phyloP scores from a whole-genome alignment of 1,140 invertebrate genomes.

The Atta cephalotes region DNA sequence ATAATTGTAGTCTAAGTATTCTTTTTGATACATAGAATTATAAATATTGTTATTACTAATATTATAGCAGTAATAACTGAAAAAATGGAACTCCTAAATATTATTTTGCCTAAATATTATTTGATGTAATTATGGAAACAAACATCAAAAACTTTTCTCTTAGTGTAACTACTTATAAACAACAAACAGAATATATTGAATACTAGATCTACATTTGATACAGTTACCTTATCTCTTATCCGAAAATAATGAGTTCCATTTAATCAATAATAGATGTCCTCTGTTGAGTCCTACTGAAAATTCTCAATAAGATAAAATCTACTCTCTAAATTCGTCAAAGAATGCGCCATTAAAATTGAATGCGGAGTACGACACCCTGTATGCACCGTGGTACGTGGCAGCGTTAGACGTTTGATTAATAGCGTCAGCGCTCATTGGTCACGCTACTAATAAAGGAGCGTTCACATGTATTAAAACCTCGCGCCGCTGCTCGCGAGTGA shows the following conservation, averaged over 20 bases:
- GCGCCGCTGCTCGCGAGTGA: constrained; percentile 76
- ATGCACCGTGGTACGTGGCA: constrained; percentile 28
- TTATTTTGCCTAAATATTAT: too few species aligned
- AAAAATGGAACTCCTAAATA: too few species aligned
- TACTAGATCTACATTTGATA: too few species aligned
- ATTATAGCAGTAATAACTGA: too few species aligned
- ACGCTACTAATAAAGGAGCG: constrained; percentile 86
- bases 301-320: neutral
- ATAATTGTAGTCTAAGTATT: too few species aligned
- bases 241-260: neutral
- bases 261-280: neutral
- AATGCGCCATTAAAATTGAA: constrained; percentile 44
- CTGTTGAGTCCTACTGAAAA: neutral
- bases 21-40: too few species aligned
- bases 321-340: constrained; percentile 10
- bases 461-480: constrained; percentile 84
- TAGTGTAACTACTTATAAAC: too few species aligned
- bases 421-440: constrained; percentile 84
- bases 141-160: too few species aligned
- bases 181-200: too few species aligned
- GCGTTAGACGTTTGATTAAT: constrained; percentile 85
- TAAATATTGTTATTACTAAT: too few species aligned
- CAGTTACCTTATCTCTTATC: too few species aligned
- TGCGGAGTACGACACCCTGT: constrained; percentile 34
- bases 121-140: too few species aligned